Percentiles rank a stretch among this genome's conserved stretches.
These are phyloP conservation scores for Aegypius monachus DNA, from an alignment of 2,113 vertebrate genomes.

Conservation along the genomic window DNA sequence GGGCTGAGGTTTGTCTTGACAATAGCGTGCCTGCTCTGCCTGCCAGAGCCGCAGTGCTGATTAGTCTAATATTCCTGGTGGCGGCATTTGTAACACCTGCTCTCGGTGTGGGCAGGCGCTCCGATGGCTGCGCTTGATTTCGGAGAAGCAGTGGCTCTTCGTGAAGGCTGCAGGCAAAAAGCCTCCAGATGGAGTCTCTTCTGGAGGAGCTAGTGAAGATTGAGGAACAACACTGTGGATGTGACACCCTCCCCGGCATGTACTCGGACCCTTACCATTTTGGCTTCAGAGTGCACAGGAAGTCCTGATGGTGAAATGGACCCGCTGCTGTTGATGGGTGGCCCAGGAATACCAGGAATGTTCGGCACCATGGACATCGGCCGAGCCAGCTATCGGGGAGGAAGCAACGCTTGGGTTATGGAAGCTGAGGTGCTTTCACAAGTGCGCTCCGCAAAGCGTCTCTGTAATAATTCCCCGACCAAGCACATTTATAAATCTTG, in stretches of 20 bases:
- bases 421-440: neutral
- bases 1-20: neutral
- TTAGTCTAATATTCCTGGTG: neutral
- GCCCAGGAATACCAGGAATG: slow-evolving; percentile 96
- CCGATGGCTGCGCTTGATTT: neutral
- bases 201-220: neutral
- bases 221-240: neutral
- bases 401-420: neutral
- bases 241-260: neutral
- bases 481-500: neutral
- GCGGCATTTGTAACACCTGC: neutral
- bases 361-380: slow-evolving; percentile 92
- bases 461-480: neutral
- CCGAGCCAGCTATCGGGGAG: slow-evolving; percentile 82
- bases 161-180: neutral
- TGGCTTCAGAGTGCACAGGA: slow-evolving; percentile 88
- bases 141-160: fast-evolving
- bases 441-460: neutral
- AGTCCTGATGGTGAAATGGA: slow-evolving; percentile 91
- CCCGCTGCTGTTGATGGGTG: slow-evolving; percentile 86
- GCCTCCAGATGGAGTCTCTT: neutral
- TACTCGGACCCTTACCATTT: slow-evolving; percentile 82
- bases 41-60: neutral
- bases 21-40: neutral
- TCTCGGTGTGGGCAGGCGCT: neutral